A percentile compares a stretch with the other conserved stretches of the same genome.
Evolutionary conservation across 2,888 invertebrate species (phyloP).

Genomic region (Falcaria lacertinaria): DNA sequence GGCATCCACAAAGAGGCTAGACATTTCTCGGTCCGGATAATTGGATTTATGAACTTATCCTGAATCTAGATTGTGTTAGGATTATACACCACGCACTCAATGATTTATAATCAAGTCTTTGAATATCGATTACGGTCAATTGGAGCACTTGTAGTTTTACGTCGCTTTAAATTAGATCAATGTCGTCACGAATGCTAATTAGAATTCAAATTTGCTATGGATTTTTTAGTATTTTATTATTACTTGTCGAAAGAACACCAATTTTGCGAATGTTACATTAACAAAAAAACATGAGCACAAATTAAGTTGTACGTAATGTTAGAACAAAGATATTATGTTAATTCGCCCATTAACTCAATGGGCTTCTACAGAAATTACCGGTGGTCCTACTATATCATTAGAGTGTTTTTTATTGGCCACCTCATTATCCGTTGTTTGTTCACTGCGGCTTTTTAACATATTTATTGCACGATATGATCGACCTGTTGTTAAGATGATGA

Average conservation of each 20-base stretch:
- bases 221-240: slow-evolving; percentile 16
- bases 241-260: slow-evolving; percentile 13
- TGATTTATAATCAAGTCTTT: slow-evolving; percentile 18
- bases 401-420: slow-evolving; percentile 35
- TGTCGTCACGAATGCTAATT: slow-evolving; percentile 12
- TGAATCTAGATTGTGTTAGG: slow-evolving; percentile 16
- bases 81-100: slow-evolving; percentile 14
- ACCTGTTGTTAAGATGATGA: slow-evolving; percentile 29
- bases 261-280: slow-evolving; percentile 20
- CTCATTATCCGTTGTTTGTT: slow-evolving; percentile 55
- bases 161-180: background rate
- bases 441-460: slow-evolving; percentile 35
- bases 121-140: background rate
- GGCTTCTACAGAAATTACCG: slow-evolving; percentile 53
- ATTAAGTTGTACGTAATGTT: slow-evolving; percentile 36
- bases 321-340: slow-evolving; percentile 52
- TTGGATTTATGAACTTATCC: slow-evolving; percentile 50
- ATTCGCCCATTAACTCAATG: slow-evolving; percentile 51
- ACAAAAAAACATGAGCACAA: slow-evolving; percentile 23
- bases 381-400: slow-evolving; percentile 51
- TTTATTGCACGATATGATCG: slow-evolving; percentile 29
- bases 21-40: slow-evolving; percentile 35
- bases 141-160: background rate
- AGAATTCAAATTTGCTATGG: slow-evolving; percentile 8
- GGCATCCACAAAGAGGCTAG: slow-evolving; percentile 23